Evolutionary conservation across 2,797 vertebrate species (phyloP), one percentile per base, ranked within the genome.

Genomic region (Tamandua tetradactyla): DNA sequence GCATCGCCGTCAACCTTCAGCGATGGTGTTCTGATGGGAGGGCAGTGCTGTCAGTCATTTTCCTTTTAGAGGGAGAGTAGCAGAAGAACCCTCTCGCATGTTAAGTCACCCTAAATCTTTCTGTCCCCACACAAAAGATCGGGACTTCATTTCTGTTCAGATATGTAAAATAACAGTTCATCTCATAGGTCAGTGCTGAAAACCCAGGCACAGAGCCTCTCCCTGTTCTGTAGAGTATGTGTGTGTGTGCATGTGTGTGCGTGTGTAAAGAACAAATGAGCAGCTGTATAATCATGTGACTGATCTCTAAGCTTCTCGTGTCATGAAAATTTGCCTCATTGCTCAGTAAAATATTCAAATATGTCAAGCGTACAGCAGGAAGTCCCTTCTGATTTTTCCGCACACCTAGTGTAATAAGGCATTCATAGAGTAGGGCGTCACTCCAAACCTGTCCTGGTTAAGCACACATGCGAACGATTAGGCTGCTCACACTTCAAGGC

Each of bases 301-400:
- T 35, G n/a, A 42, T 62, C 61, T 75, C 52, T 59, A 61, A 89
- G 49, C n/a, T 80, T 89, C 89, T 84, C 32, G 76, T 37, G 64
- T 94, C 78, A 57, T 84, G 76, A 55, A 89, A 86, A 57, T 87
- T 80, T 85, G 32, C 40, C 62, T 86, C 27, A 23, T 23, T 82
- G 18, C 27, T 86, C 32, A 35, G 74, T 81, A 91, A 94, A 95
- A 69, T 89, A 83, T 59, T 94, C 59, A 86, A 44, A 85, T 75
- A 17, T 17, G 15, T 42, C 11, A 83, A 59, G 30, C 18, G 37
- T 81, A 61, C 25, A 35, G 37, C 52, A 62, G 42, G 61, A 79
- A 66, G 44, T 62, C 66, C 42, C 47, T 30, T 57, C 81, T 66
- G 76, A 85, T 69, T 88, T 74, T 35, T 40, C 74, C 64, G 87